Evolutionary conservation across 2,888 invertebrate genomes (phyloP), one percentile per base, ranked within the genome.

Genomic region (Andrena hattorfiana): DNA sequence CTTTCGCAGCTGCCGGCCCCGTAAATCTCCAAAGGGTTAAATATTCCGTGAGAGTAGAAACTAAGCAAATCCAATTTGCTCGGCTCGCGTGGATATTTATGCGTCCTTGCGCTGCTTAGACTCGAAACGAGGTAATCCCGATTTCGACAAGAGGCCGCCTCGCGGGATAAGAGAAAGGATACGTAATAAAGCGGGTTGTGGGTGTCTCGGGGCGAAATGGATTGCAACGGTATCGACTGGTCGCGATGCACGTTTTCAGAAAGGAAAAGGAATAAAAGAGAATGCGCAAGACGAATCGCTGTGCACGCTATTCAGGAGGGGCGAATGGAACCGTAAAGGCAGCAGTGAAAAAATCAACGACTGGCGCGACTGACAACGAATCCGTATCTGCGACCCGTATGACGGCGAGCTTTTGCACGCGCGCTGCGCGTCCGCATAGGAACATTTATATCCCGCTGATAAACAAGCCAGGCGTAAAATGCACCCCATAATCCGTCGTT

Each of bases 371-470:
- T 81, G 83, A 85, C 77, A 77, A 80, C 68, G 71, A 74, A 71
- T 51, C 63, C 16, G 56, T 72, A 86, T 83, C 83, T 77, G 62
- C 26, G 64, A 23, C 83, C 83, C 83, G 86, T 83, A 85, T 86
- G 64, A 83, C 62, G 67, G 83, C 68, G 62, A 81, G 66, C 66
- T 83, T 77, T 80, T 77, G 73, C 73, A 69, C 51, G 83, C 75
- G 69, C 73, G 72, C 48, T 71, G 67, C 70, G 60, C 68, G 56
- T 59, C 59, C 42, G 62, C 51, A 49, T 16, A 23, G 63, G 23
- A 48, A 68, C 51, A 69, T 64, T 69, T 59, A 64, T 62, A 76
- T 69, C 56, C 23, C 2, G 13, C 71, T 20, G 76, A 68, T 68
- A 77, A 49, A 49, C 63, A 70, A 73, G 73, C 49, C 48, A n/a